phyloP scores from a whole-genome alignment of 2,797 vertebrate species.

The Molothrus aeneus region DNA sequence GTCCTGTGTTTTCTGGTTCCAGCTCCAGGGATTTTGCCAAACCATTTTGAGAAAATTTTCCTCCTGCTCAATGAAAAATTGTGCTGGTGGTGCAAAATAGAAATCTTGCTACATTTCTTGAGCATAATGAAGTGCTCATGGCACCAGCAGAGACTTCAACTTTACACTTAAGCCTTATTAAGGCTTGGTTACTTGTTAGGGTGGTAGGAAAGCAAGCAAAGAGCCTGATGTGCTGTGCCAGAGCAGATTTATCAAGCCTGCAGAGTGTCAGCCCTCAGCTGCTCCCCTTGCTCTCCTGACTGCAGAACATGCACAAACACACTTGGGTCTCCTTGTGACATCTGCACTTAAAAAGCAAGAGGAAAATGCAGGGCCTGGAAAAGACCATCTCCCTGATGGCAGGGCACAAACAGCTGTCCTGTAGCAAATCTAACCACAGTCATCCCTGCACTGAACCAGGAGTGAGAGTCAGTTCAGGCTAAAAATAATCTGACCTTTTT shows the following conservation, averaged over 20 bases:
- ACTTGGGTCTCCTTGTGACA: neutral
- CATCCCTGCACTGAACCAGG: neutral
- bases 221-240: neutral
- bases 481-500: neutral
- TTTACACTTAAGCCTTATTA: constrained; percentile 22
- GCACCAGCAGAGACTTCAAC: constrained; percentile 11
- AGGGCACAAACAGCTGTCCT: neutral
- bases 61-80: neutral
- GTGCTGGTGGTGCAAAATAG: neutral
- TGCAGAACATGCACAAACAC: rapidly evolving
- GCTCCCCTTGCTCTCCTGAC: neutral
- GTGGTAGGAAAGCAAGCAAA: neutral
- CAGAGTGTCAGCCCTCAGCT: neutral
- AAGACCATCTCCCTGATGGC: neutral
- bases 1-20: neutral
- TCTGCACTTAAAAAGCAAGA: neutral
- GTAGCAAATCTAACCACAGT: neutral
- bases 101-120: neutral
- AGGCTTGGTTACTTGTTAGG: constrained; percentile 49
- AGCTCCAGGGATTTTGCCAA: neutral
- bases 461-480: neutral
- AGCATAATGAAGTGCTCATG: constrained; percentile 10
- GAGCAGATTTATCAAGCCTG: neutral
- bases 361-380: neutral
- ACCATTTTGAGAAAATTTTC: neutral